Evolutionary conservation across 2,113 vertebrate species (phyloP).

Genomic region (Melozone crissalis): DNA sequence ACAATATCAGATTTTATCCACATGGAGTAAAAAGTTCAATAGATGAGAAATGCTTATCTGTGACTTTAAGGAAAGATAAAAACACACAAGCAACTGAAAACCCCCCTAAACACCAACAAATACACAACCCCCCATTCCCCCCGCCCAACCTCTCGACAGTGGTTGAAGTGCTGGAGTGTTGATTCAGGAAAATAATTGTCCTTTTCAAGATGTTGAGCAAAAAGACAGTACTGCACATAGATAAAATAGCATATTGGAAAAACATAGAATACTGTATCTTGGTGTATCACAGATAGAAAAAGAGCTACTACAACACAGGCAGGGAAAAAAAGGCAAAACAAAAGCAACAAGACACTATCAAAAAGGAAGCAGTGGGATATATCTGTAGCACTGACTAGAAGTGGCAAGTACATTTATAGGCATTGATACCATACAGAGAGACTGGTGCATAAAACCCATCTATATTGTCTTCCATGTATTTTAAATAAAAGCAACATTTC

Average conservation of each 20-base stretch:
- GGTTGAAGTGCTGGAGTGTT: not conserved
- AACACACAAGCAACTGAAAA: not conserved
- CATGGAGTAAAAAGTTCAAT: not conserved
- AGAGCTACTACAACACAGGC: not conserved
- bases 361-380: not conserved
- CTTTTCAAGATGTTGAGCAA: not conserved
- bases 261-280: not conserved
- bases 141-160: fast-evolving
- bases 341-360: not conserved
- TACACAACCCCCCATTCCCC: fast-evolving
- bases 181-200: constrained; percentile 9
- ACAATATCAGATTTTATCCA: not conserved
- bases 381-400: not conserved
- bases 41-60: not conserved
- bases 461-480: not conserved
- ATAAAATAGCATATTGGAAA: not conserved
- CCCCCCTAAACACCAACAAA: not conserved
- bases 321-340: not conserved
- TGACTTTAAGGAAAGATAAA: constrained; percentile 32
- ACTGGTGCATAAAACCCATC: not conserved
- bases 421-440: not conserved
- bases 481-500: not conserved
- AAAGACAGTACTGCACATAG: not conserved
- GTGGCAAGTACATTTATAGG: not conserved
- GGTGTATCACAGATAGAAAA: not conserved